These are phyloP conservation scores for Pionites leucogaster DNA, from an alignment of 2,113 vertebrate genomes.

Conservation along the genomic window DNA sequence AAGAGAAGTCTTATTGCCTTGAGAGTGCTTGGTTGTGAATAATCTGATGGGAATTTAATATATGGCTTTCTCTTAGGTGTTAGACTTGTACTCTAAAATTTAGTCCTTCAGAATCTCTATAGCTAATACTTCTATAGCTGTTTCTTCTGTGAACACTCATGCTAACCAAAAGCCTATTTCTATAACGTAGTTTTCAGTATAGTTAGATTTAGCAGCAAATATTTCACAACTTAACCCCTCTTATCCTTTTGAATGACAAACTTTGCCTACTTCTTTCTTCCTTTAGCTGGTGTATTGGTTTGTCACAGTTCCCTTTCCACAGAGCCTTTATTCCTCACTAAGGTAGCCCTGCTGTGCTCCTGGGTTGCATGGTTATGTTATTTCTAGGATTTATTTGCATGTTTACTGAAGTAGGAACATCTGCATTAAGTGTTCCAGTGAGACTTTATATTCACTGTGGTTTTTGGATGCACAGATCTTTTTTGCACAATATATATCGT, in stretches of 20 bases:
- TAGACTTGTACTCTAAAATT: neutral
- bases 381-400: slow-evolving; percentile 64
- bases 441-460: neutral
- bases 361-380: slow-evolving; percentile 28
- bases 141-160: neutral
- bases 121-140: neutral
- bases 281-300: slow-evolving; percentile 75
- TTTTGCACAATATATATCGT: neutral
- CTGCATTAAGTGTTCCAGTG: neutral
- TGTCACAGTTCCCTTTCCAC: slow-evolving; percentile 69
- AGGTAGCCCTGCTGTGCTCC: slow-evolving; percentile 73
- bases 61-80: neutral
- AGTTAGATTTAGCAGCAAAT: slow-evolving; percentile 2
- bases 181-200: neutral
- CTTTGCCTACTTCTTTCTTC: slow-evolving; percentile 57
- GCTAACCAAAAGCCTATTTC: neutral
- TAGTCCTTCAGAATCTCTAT: neutral
- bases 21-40: neutral
- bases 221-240: neutral
- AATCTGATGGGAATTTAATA: neutral
- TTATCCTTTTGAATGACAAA: slow-evolving; percentile 40
- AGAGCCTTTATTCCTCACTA: slow-evolving; percentile 70
- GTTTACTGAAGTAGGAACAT: slow-evolving; percentile 28
- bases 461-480: neutral
- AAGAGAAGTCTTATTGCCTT: neutral